Evolutionary conservation across 2,888 invertebrate genomes (phyloP).

Genomic region (Globia sparganii): DNA sequence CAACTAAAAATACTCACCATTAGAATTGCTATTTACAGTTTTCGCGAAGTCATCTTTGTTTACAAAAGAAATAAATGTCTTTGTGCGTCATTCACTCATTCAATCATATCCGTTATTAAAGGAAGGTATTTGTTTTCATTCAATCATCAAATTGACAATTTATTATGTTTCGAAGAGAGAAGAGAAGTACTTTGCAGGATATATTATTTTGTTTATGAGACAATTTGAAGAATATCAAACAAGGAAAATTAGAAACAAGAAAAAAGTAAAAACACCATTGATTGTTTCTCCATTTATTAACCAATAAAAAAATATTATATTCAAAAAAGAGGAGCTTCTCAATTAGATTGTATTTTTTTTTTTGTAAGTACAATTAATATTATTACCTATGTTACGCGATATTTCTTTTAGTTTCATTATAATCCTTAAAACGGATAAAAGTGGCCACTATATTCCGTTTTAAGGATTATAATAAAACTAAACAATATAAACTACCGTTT

Average conservation of each 20-base stretch:
- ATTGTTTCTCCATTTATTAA: not conserved
- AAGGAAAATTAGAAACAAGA: not conserved
- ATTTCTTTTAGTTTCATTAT: no score
- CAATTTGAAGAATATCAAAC: not conserved
- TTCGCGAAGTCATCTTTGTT: conserved; percentile 34
- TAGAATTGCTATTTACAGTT: not conserved
- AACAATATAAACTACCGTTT: no score
- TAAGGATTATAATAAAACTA: no score
- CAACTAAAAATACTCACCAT: conserved; percentile 19
- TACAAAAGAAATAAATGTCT: conserved; percentile 35
- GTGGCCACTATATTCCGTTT: no score
- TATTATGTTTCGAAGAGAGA: conserved; percentile 30
- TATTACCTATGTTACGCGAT: not conserved
- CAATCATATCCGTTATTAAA: conserved; percentile 21
- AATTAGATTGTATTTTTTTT: not conserved
- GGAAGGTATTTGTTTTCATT: conserved; percentile 38
- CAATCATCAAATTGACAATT: conserved; percentile 33
- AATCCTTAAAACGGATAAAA: no score
- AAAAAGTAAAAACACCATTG: not conserved
- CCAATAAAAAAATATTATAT: no score
- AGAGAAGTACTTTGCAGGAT: not conserved
- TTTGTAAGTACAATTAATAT: no score
- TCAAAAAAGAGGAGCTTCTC: no score
- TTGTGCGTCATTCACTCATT: conserved; percentile 31
- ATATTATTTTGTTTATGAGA: not conserved